These are phyloP conservation scores for Drosophila picticornis DNA, from an alignment of 2,888 invertebrate species.

Conservation along the genomic window DNA sequence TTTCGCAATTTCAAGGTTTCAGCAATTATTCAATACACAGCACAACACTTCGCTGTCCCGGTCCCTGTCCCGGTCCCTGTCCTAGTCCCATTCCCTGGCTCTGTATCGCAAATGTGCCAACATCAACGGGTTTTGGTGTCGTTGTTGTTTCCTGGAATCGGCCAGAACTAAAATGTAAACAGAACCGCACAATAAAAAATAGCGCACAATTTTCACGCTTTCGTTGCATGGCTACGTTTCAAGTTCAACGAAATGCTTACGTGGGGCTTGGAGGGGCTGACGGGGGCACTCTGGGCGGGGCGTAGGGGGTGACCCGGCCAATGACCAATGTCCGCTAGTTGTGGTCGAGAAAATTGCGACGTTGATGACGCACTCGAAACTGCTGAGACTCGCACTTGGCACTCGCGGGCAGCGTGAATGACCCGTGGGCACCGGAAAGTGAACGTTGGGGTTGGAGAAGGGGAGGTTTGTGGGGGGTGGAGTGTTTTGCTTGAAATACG, in stretches of 20 bases:
- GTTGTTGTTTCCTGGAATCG: slow-evolving; percentile 53
- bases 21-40: slow-evolving; percentile 66
- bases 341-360: slow-evolving; percentile 64
- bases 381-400: slow-evolving; percentile 49
- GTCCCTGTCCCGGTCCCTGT: neutral
- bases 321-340: slow-evolving; percentile 64
- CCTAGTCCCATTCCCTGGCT: neutral
- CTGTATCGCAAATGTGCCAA: slow-evolving; percentile 54
- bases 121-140: slow-evolving; percentile 57
- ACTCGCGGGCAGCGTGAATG: slow-evolving; percentile 47
- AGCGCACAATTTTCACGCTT: slow-evolving; percentile 59
- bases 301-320: slow-evolving; percentile 35
- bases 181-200: slow-evolving; percentile 26
- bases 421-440: slow-evolving; percentile 29
- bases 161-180: slow-evolving; percentile 38
- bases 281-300: neutral
- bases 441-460: too few relatives aligned
- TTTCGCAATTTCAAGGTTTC: slow-evolving; percentile 65
- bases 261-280: neutral
- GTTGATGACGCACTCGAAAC: slow-evolving; percentile 60
- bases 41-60: neutral
- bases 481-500: slow-evolving; percentile 1
- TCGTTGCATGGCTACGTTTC: slow-evolving; percentile 70
- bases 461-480: neutral
- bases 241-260: slow-evolving; percentile 66